Evolutionary conservation across 2,113 vertebrate genomes (phyloP).

Genomic region (Saguinus imperator): DNA sequence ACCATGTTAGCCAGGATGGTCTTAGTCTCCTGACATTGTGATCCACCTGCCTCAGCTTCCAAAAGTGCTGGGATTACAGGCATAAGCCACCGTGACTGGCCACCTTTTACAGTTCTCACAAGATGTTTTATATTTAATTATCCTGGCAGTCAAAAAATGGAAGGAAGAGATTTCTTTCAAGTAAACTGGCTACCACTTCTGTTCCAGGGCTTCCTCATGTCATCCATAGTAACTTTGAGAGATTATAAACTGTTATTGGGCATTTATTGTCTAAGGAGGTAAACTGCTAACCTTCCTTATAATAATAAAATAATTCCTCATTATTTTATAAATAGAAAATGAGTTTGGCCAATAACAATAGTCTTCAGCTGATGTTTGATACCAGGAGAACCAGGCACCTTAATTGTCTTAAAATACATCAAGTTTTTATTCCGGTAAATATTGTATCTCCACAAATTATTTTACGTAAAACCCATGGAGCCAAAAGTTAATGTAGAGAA

Average conservation of each 20-base stretch:
- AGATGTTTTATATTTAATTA: neutral
- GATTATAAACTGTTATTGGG: neutral
- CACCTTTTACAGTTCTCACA: neutral
- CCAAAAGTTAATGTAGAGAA: neutral
- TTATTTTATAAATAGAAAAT: neutral
- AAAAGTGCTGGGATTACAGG: no score
- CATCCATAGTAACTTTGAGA: neutral
- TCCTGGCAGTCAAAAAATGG: neutral
- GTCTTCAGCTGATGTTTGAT: neutral
- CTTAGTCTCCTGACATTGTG: no score
- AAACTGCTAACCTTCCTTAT: neutral
- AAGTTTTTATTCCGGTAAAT: neutral
- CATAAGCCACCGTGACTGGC: no score
- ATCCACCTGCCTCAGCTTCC: no score
- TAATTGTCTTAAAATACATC: neutral
- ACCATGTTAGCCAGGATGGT: no score
- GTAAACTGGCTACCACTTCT: neutral
- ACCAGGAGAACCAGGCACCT: neutral
- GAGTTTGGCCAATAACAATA: neutral
- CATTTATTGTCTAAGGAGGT: neutral
- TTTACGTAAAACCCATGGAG: neutral
- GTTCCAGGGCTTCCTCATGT: neutral
- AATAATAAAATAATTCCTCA: neutral
- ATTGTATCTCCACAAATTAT: neutral
- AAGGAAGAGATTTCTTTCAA: conserved; percentile 3